Conservation (phyloP, 2,113 vertebrate genomes). For the Opisthocomus hoazin region DNA sequence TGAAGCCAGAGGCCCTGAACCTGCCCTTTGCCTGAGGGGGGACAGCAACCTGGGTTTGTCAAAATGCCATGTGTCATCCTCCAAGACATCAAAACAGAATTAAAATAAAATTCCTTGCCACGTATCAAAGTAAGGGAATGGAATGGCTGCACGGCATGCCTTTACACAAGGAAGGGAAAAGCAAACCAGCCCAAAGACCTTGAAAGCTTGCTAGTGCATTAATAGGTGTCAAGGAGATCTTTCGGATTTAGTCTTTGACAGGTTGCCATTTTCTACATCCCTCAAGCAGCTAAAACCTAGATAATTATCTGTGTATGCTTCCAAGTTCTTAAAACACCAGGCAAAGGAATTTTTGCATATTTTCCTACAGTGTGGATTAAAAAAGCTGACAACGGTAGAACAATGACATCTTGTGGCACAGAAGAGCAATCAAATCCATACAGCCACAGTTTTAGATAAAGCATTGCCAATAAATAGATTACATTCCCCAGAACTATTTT, state of each 20-base stretch:
- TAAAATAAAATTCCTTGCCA: background rate
- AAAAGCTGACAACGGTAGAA: constrained; percentile 43
- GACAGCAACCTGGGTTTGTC: background rate
- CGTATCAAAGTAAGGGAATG: background rate
- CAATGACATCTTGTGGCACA: constrained; percentile 73
- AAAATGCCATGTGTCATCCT: background rate
- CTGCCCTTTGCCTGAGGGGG: background rate
- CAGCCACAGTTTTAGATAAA: background rate
- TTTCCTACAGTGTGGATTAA: background rate
- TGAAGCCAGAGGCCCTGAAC: background rate
- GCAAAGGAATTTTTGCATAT: background rate
- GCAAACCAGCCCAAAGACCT: background rate
- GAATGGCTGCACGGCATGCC: background rate
- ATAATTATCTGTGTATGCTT: constrained; percentile 19
- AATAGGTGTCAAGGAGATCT: background rate
- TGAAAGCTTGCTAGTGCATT: background rate
- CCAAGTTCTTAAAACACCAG: constrained; percentile 36
- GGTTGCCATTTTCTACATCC: constrained; percentile 22
- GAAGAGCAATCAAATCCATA: background rate
- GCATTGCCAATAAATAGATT: background rate
- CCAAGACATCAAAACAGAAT: background rate
- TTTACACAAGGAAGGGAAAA: background rate
- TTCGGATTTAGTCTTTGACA: constrained; percentile 29
- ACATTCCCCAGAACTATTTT: background rate
- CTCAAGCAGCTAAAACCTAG: background rate